These are phyloP conservation scores for Brachionichthys hirsutus DNA, from an alignment of 2,113 vertebrate genomes.

Conservation along the genomic window DNA sequence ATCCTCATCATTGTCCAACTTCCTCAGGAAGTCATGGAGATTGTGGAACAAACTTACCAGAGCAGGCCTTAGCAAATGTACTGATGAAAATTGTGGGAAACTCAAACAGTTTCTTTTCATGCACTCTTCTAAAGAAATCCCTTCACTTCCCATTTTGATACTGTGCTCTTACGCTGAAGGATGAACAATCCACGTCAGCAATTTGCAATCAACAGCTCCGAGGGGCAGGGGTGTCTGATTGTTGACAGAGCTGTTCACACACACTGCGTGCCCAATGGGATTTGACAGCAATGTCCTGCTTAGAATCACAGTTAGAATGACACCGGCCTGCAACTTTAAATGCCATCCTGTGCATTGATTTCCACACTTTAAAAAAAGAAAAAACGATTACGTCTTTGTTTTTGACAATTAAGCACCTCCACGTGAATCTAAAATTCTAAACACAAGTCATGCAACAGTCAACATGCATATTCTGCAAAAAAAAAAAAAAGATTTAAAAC, in stretches of 20 bases:
- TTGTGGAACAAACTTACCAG: neutral
- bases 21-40: neutral
- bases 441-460: too few relatives aligned
- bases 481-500: neutral
- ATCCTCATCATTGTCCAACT: constrained; percentile 10
- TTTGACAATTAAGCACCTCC: too few relatives aligned
- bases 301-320: neutral
- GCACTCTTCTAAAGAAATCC: neutral
- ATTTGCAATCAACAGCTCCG: constrained; percentile 2
- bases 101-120: neutral
- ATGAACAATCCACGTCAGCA: constrained; percentile 1
- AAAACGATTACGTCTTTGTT: too few relatives aligned
- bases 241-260: constrained; percentile 1
- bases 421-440: too few relatives aligned
- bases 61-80: neutral
- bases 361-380: too few relatives aligned
- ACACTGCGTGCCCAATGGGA: neutral
- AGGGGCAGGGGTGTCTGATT: neutral
- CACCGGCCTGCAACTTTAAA: neutral
- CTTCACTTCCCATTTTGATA: neutral
- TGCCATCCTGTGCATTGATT: neutral
- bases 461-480: too few relatives aligned
- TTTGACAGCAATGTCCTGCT: neutral
- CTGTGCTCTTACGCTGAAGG: neutral
- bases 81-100: neutral